A percentile compares a stretch with the other conserved stretches of the same genome.
Evolutionary conservation across 2,888 invertebrate genomes (phyloP).

Genomic region (Malacosoma neustria): DNA sequence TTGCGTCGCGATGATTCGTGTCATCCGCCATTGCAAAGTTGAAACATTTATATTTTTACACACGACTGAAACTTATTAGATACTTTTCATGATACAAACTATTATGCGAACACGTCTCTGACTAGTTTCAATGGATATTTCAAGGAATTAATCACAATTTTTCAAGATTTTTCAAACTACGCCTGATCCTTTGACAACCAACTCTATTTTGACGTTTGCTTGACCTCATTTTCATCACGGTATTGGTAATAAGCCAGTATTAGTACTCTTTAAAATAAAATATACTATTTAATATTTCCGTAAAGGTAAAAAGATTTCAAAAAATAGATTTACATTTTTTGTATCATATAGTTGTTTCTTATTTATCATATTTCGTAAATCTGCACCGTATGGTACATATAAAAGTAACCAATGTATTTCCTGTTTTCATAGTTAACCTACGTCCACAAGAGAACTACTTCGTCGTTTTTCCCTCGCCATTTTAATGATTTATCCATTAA

Average conservation of each 20-base stretch:
- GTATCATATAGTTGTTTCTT: too few species aligned
- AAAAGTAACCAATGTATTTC: too few species aligned
- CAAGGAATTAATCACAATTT: slow-evolving; percentile 48
- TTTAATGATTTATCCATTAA: too few species aligned
- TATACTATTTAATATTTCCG: too few species aligned
- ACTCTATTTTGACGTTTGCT: slow-evolving; percentile 70
- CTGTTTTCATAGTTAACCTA: too few species aligned
- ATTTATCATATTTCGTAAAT: too few species aligned
- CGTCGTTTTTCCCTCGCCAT: too few species aligned
- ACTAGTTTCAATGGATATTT: slow-evolving; percentile 37
- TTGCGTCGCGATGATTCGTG: slow-evolving; percentile 74
- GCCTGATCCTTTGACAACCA: slow-evolving; percentile 65
- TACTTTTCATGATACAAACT: slow-evolving; percentile 30
- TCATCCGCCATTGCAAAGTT: slow-evolving; percentile 71
- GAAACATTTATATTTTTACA: slow-evolving; percentile 41
- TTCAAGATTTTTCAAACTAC: slow-evolving; percentile 55
- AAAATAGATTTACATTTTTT: slow-evolving; percentile 3
- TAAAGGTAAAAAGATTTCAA: neutral
- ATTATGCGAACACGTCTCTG: slow-evolving; percentile 44
- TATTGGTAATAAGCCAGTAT: slow-evolving; percentile 38
- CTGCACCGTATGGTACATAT: too few species aligned
- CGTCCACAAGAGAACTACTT: too few species aligned
- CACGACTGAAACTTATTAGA: slow-evolving; percentile 40
- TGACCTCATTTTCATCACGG: slow-evolving; percentile 22
- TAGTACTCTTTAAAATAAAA: slow-evolving; percentile 31